Conservation (phyloP, 2,888 invertebrate genomes). For the Synergus gifuensis region DNA sequence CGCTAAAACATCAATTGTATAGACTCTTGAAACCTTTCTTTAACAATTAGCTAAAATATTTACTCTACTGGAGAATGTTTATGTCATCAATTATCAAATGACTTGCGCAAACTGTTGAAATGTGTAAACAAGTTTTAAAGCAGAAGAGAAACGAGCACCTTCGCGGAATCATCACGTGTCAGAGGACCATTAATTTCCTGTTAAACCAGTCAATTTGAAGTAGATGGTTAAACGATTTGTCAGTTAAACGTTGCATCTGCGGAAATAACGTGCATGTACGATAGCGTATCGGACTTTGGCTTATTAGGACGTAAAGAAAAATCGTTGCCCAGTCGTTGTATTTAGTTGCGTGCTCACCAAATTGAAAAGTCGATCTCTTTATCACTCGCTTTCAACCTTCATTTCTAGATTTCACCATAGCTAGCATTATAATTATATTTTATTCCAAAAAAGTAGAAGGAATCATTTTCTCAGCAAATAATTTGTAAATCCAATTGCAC, state of each 20-base stretch:
- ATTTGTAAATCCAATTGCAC: no score
- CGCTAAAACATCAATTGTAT: no score
- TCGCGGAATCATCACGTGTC: constrained; percentile 24
- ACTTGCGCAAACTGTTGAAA: neutral
- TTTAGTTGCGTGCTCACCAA: constrained; percentile 18
- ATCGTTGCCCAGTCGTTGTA: constrained; percentile 16
- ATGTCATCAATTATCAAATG: no score
- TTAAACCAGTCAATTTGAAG: constrained; percentile 49
- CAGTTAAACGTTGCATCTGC: constrained; percentile 30
- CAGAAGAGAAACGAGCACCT: constrained; percentile 6
- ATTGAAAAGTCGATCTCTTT: constrained; percentile 25
- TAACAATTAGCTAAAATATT: no score
- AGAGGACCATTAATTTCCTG: constrained; percentile 49
- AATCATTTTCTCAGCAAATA: no score
- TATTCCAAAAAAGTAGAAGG: no score
- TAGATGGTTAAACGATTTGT: constrained; percentile 49
- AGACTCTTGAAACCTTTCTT: no score
- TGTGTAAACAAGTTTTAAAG: neutral
- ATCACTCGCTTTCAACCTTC: neutral
- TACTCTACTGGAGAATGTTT: no score
- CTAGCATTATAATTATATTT: no score
- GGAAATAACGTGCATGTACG: constrained; percentile 30
- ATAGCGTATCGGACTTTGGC: constrained; percentile 39
- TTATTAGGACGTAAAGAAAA: constrained; percentile 39
- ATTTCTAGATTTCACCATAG: neutral